These are phyloP conservation scores for Odontomyia ornata DNA, from an alignment of 2,888 invertebrate species.

Conservation along the genomic window DNA sequence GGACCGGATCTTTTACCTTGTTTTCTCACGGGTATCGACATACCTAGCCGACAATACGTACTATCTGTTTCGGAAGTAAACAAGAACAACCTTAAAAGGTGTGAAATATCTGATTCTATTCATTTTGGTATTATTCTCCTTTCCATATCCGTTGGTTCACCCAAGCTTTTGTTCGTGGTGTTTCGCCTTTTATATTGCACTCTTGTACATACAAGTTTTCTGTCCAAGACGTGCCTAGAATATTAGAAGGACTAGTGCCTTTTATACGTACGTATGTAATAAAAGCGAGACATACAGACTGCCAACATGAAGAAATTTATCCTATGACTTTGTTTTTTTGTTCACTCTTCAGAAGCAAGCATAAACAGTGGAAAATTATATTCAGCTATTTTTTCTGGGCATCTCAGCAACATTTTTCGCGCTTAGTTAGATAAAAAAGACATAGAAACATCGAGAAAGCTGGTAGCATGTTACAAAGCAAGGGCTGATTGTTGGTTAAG, in stretches of 20 bases:
- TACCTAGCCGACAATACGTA: not conserved
- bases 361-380: too few species aligned
- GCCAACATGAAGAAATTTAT: too few species aligned
- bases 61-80: conserved; percentile 39
- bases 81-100: conserved; percentile 34
- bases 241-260: not conserved
- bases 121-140: conserved; percentile 12
- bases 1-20: not conserved
- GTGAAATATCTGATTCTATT: conserved; percentile 34
- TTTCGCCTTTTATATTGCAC: not conserved
- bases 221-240: not conserved
- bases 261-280: too few species aligned
- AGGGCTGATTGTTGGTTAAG: not conserved
- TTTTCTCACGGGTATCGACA: conserved; percentile 17
- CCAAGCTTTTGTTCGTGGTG: too few species aligned
- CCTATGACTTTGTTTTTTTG: too few species aligned
- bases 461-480: not conserved
- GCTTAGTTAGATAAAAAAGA: not conserved
- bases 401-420: conserved; percentile 25
- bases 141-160: not conserved
- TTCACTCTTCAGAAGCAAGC: too few species aligned
- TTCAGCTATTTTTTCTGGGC: not conserved
- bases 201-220: conserved; percentile 19
- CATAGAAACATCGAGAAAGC: not conserved
- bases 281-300: too few species aligned